Evolutionary conservation across 1,140 invertebrate species (phyloP).

Genomic region (Drosophila aff.): DNA sequence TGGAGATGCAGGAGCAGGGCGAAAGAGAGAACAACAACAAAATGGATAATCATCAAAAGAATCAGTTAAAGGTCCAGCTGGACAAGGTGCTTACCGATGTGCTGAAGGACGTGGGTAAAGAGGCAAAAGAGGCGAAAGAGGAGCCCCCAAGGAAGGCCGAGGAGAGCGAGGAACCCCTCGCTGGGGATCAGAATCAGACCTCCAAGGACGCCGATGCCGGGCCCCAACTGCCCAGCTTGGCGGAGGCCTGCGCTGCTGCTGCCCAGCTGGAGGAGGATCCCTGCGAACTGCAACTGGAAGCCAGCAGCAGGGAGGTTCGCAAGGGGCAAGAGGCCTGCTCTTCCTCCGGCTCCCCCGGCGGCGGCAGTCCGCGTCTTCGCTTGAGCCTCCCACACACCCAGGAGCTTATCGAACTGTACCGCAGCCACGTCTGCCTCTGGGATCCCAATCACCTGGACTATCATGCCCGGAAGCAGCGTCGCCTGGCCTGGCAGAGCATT

Average conservation of each 20-base stretch:
- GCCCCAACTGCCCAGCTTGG: constrained; percentile 7
- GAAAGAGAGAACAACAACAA: background rate
- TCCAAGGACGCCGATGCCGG: background rate
- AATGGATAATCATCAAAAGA: background rate
- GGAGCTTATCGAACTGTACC: constrained; percentile 59
- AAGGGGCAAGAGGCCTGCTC: background rate
- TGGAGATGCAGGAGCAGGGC: background rate
- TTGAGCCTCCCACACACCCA: constrained; percentile 46
- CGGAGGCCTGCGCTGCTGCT: constrained; percentile 8
- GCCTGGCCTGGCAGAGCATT: constrained; percentile 65
- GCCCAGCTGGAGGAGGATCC: constrained; percentile 13
- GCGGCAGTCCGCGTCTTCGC: constrained; percentile 25
- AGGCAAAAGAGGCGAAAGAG: background rate
- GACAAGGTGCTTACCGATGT: background rate
- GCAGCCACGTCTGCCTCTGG: constrained; percentile 65
- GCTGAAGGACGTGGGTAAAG: background rate
- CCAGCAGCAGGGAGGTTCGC: background rate
- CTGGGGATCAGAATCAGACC: background rate
- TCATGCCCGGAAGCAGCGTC: constrained; percentile 44
- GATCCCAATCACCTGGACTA: constrained; percentile 77
- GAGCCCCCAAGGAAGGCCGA: background rate
- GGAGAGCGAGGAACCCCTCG: background rate
- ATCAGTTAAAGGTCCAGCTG: background rate
- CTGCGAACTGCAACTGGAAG: background rate
- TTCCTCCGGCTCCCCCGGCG: background rate